Conservation (phyloP, 2,113 vertebrate genomes). For the Tupaia chinensis region DNA sequence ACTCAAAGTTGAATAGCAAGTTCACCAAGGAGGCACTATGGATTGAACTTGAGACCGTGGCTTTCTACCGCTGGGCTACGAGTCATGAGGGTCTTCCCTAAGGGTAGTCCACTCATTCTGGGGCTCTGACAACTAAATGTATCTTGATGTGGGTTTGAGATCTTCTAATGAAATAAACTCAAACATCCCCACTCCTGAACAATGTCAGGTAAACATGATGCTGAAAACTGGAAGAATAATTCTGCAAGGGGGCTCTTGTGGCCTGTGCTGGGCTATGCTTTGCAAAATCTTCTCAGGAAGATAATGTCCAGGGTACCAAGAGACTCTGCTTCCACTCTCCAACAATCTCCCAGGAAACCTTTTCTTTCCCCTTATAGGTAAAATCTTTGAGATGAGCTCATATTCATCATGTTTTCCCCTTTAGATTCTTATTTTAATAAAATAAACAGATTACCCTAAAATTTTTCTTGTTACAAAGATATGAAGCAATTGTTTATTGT, state of each 20-base stretch:
- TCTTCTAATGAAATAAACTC: neutral
- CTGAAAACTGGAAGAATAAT: neutral
- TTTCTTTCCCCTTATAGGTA: neutral
- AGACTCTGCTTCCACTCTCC: neutral
- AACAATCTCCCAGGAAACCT: neutral
- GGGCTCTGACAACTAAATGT: neutral
- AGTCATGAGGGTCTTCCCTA: neutral
- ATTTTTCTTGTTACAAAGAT: neutral
- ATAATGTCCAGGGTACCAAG: neutral
- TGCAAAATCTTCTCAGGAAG: neutral
- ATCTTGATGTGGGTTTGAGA: neutral
- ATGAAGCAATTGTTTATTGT: neutral
- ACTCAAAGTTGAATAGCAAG: neutral
- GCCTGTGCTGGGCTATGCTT: neutral
- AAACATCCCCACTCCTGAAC: neutral
- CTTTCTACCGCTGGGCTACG: neutral
- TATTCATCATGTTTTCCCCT: neutral
- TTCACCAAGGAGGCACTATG: neutral
- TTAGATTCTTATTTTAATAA: conserved; percentile 40
- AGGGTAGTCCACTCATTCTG: neutral
- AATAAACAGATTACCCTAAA: neutral
- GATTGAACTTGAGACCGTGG: neutral
- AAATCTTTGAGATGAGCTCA: neutral
- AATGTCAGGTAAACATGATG: neutral
- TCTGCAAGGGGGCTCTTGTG: neutral